phyloP scores from a whole-genome alignment of 2,888 invertebrate genomes.

The Andrena flavipes region DNA sequence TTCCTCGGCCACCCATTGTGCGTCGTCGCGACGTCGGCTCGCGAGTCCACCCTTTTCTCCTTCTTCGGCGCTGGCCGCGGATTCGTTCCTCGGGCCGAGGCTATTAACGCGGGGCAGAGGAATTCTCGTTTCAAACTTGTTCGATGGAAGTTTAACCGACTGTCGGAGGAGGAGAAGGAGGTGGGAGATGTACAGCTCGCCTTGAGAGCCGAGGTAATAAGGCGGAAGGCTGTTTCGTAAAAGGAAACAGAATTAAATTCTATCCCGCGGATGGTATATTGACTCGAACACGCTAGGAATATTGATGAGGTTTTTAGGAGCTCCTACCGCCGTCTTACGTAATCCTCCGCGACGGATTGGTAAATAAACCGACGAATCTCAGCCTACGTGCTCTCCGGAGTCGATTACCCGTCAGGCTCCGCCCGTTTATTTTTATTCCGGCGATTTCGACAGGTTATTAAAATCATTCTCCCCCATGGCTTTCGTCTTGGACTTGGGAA shows the following conservation, averaged over 20 bases:
- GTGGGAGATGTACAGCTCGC: conserved; percentile 32
- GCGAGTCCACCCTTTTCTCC: background rate
- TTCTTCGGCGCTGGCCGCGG: conserved; percentile 2
- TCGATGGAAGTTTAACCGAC: conserved; percentile 47
- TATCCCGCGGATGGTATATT: conserved; percentile 49
- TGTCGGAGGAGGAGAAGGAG: background rate
- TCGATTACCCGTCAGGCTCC: background rate
- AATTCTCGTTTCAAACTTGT: conserved; percentile 57
- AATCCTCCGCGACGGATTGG: conserved; percentile 22
- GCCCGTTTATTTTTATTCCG: conserved; percentile 35
- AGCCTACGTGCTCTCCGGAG: conserved; percentile 27
- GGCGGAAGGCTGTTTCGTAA: conserved; percentile 51
- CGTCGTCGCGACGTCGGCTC: conserved; percentile 7
- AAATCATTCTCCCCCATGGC: conserved; percentile 27
- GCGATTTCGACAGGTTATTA: conserved; percentile 15
- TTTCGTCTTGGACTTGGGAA: background rate
- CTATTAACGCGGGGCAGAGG: conserved; percentile 48
- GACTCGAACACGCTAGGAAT: conserved; percentile 49
- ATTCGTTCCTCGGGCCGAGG: conserved; percentile 32
- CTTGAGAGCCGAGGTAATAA: conserved; percentile 54
- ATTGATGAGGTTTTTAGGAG: conserved; percentile 48
- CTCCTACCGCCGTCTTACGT: conserved; percentile 28
- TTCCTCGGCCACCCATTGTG: conserved; percentile 22
- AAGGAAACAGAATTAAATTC: conserved; percentile 60
- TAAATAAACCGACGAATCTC: conserved; percentile 48